Conservation (phyloP, 2,797 vertebrate species). For the Mallotus villosus region DNA sequence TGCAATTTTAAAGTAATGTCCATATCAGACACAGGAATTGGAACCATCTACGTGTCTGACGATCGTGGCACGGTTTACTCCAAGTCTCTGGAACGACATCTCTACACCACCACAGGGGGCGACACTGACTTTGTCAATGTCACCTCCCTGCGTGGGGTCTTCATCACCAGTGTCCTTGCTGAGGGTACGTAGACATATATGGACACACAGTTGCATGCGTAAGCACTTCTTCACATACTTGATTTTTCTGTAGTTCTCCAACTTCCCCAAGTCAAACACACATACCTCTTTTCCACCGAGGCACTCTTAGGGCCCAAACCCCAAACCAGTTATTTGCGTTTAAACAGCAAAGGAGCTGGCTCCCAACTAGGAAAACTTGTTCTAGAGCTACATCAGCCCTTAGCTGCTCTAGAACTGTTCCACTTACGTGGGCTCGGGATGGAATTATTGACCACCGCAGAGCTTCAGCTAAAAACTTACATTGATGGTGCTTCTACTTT, state of each 20-base stretch:
- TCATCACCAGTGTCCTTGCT: slow-evolving; percentile 85
- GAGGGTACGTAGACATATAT: slow-evolving; percentile 75
- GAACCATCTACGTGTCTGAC: slow-evolving; percentile 93
- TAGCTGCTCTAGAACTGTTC: too few species aligned
- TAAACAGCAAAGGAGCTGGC: too few species aligned
- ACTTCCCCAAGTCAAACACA: not conserved
- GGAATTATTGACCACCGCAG: too few species aligned
- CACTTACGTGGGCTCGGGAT: too few species aligned
- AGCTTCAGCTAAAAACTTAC: too few species aligned
- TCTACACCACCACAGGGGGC: slow-evolving; percentile 87
- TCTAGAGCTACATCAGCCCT: too few species aligned
- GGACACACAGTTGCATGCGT: not conserved
- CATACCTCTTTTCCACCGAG: not conserved
- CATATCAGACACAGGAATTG: slow-evolving; percentile 83
- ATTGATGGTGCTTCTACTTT: too few species aligned
- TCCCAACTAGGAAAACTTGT: too few species aligned
- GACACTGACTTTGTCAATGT: slow-evolving; percentile 95
- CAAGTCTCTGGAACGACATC: slow-evolving; percentile 90
- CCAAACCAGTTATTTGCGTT: too few species aligned
- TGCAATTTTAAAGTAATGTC: not conserved
- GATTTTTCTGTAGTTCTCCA: not conserved
- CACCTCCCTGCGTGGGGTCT: slow-evolving; percentile 91
- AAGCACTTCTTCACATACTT: slow-evolving; percentile 5
- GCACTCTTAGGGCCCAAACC: too few species aligned
- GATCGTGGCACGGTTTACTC: slow-evolving; percentile 91